Conservation (phyloP, 2,888 invertebrate genomes). For the Disparrhopalites patrizii region DNA sequence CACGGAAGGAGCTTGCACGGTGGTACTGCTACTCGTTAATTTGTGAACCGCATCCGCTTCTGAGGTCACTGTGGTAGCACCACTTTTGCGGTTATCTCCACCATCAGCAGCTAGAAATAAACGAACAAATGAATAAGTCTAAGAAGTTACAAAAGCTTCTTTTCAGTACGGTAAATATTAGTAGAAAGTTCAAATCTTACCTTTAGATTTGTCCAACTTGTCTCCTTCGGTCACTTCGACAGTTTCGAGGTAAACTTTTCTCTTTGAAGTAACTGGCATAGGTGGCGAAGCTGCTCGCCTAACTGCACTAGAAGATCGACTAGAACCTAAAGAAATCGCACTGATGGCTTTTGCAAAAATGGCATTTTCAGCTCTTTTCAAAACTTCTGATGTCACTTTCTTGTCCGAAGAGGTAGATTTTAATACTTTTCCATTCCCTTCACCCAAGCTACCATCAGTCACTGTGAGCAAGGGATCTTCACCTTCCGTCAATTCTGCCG, state of each 20-base stretch:
- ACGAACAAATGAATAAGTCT: neutral
- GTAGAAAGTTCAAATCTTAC: slow-evolving; percentile 2
- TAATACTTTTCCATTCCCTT: neutral
- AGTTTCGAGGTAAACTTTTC: slow-evolving; percentile 18
- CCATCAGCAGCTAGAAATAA: neutral
- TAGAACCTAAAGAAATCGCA: slow-evolving; percentile 19
- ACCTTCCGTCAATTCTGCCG: slow-evolving; percentile 6
- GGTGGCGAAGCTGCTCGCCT: slow-evolving; percentile 1
- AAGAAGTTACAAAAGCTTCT: neutral
- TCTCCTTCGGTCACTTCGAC: neutral
- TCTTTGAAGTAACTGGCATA: neutral
- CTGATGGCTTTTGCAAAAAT: slow-evolving; percentile 81
- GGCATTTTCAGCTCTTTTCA: slow-evolving; percentile 86
- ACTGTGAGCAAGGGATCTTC: neutral
- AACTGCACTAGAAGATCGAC: slow-evolving; percentile 6
- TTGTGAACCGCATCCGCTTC: too few species aligned
- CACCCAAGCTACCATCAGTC: neutral
- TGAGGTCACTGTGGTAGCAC: slow-evolving; percentile 1
- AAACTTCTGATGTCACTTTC: slow-evolving; percentile 75
- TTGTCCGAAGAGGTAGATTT: slow-evolving; percentile 53
- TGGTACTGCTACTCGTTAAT: too few species aligned
- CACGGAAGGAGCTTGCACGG: slow-evolving; percentile 2
- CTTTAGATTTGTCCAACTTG: slow-evolving; percentile 5
- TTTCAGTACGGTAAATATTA: neutral
- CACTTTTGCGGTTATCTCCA: slow-evolving; percentile 2